Base-by-base conservation (phyloP, 2,888 invertebrate genomes). In the Polylopha cassiicola region DNA sequence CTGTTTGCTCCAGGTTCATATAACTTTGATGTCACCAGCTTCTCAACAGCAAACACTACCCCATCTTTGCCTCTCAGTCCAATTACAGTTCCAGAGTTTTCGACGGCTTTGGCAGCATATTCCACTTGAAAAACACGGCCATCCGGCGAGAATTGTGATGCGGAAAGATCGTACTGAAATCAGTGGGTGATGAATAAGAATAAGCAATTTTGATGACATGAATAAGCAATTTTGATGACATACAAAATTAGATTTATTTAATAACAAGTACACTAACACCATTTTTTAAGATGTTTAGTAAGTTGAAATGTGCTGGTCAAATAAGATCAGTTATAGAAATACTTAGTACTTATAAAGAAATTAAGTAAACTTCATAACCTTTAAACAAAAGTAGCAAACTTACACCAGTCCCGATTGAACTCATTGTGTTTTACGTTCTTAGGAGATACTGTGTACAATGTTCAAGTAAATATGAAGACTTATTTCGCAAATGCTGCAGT, bases 111-210 rank as follows among this genome's bases (percentile, higher is more conserved):
- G 37, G 94, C 94, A 2, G 99, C 99, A 86, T 99, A 99, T 87
- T 99, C 99, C 1, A 99, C 97, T 90, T 99, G 99, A 79, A 99
- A 99, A 18, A 99, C 99, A 57, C 99, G 89, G 5, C 99, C 99
- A 74, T 99, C 99, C 2, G 99, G 99, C 2, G 99, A 99, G 85
- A 99, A 99, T 88, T 99, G 99, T 23, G 99, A 98, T n/a, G 99
- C 99, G 44, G 99, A 99, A 61, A 99, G 89, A 90, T 99, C 99
- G 74, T 99, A 99, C 97, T 98, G 78, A 37, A 89, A 88, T 51
- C 29, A 82, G 81, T 52, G 44, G 48, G 48, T 43, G 16, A 29
- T 16, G 20, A 17, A 37, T 23, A 29, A 20, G 11, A 31, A 46
- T 37, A 44, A 23, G 3, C 16, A 43, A 45, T 47, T 24, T 17